Base-by-base conservation (phyloP, 2,113 vertebrate species). In the Sturnira hondurensis region DNA sequence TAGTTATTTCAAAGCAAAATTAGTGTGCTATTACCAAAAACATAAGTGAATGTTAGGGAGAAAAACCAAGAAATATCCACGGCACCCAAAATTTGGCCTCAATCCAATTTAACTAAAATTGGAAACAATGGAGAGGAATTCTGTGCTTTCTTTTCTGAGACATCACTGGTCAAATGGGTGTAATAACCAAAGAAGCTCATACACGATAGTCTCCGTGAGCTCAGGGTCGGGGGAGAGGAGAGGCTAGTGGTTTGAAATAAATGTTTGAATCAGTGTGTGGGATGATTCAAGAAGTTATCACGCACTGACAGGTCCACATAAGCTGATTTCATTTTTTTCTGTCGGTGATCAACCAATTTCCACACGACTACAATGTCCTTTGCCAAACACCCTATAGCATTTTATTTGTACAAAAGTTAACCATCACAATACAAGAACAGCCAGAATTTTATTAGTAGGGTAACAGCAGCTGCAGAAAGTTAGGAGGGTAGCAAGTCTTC, bases 401-500 rank as follows among this genome's bases (percentile, higher is more conserved):
- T 86, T 73, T 68, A 38, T 10, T 74, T 41, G 6, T 4, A 33
- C 2, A n/a, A 41, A 92, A 81, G 24, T 74, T 36, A 88, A 77
- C 33, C 19, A 54, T 4, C 63, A 45, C 24, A 63, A 24, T 24
- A 73, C 12, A 93, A 61, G 58, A 95, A 95, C 65, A 77, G 47
- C 43, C 71, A 89, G 86, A 70, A 91, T 86, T 95, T 94, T 92
- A 95, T 68, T 94, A 74, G 50, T 36, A 43, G 58, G 56, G 58
- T 43, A 63, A 71, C 4, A 19, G 26, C 31, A 76, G 80, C 20
- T 28, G 76, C 41, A 43, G 43, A 43, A 43, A 43, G 43, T 89
- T 86, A 97, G 80, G 92, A 96, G 2, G 93, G 94, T 73, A 94
- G 74, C 68, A 96, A 96, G 31, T 91, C 95, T 61, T 97, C 94